These are phyloP conservation scores for Lamproptera curius DNA, from an alignment of 2,888 invertebrate genomes.

Conservation along the genomic window DNA sequence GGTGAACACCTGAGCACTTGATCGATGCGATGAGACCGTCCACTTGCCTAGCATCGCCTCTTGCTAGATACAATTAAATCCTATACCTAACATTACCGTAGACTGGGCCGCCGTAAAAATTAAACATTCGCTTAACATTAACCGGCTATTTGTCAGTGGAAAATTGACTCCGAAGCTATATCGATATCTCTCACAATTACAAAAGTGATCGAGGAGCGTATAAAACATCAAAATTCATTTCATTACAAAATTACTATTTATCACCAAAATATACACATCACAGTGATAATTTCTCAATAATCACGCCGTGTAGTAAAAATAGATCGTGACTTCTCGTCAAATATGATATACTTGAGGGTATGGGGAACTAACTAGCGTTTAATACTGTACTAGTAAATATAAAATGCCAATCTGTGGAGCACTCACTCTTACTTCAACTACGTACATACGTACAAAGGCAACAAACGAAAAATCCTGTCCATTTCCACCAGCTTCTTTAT, in stretches of 20 bases:
- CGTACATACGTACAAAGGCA: constrained; percentile 22
- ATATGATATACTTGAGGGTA: constrained; percentile 31
- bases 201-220: constrained; percentile 69
- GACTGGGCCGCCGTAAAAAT: constrained; percentile 31
- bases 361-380: constrained; percentile 43
- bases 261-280: constrained; percentile 59
- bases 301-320: constrained; percentile 60
- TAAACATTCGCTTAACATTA: constrained; percentile 28
- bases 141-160: constrained; percentile 39
- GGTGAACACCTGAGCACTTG: constrained; percentile 71
- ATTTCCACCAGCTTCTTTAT: constrained; percentile 15
- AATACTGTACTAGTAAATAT: constrained; percentile 33
- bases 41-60: constrained; percentile 23
- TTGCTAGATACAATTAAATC: constrained; percentile 29
- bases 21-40: constrained; percentile 36
- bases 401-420: constrained; percentile 21
- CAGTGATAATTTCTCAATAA: constrained; percentile 43
- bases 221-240: constrained; percentile 57
- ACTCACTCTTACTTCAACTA: constrained; percentile 13
- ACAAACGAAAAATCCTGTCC: constrained; percentile 23
- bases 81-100: constrained; percentile 28
- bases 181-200: constrained; percentile 66
- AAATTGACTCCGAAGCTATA: constrained; percentile 57
- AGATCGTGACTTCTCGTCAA: constrained; percentile 52
- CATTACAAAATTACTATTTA: constrained; percentile 66